Evolutionary conservation across 2,888 invertebrate genomes (phyloP).

Genomic region (Didymodactylos carnosus): DNA sequence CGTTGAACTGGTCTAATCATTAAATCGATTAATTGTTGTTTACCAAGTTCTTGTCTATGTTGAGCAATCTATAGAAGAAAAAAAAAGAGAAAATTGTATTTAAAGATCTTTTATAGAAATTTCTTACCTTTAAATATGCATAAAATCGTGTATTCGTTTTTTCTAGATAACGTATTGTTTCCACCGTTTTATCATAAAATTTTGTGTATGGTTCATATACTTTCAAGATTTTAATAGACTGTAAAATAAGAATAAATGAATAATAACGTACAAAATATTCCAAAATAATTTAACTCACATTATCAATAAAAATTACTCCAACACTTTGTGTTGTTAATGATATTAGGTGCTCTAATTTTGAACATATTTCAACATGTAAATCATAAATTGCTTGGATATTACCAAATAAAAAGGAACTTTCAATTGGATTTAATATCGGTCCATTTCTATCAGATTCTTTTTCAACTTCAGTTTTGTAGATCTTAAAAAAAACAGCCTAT

Average conservation of each 20-base stretch:
- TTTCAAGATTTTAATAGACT: slow-evolving; percentile 63
- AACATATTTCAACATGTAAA: slow-evolving; percentile 44
- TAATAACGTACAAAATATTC: not conserved
- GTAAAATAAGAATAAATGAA: not conserved
- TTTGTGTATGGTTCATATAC: slow-evolving; percentile 95
- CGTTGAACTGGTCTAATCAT: slow-evolving; percentile 92
- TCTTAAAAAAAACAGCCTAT: slow-evolving; percentile 39
- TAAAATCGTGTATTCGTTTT: slow-evolving; percentile 81
- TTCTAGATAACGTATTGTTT: slow-evolving; percentile 71
- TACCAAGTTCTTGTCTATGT: slow-evolving; percentile 69
- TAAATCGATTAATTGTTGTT: slow-evolving; percentile 80
- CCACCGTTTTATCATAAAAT: slow-evolving; percentile 88
- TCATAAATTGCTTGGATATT: slow-evolving; percentile 82
- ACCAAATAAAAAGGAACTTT: slow-evolving; percentile 80
- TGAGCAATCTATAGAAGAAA: slow-evolving; percentile 38
- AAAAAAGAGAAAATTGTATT: not conserved
- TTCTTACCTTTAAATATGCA: slow-evolving; percentile 61
- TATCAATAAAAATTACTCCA: slow-evolving; percentile 8
- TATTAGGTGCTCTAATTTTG: slow-evolving; percentile 39
- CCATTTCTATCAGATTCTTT: slow-evolving; percentile 58
- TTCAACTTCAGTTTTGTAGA: slow-evolving; percentile 79
- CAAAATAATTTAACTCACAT: not conserved
- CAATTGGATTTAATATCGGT: slow-evolving; percentile 42
- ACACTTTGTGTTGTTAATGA: slow-evolving; percentile 1
- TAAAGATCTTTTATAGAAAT: not conserved